Evolutionary conservation across 2,888 invertebrate genomes (phyloP).

Genomic region (Malacosoma neustria): DNA sequence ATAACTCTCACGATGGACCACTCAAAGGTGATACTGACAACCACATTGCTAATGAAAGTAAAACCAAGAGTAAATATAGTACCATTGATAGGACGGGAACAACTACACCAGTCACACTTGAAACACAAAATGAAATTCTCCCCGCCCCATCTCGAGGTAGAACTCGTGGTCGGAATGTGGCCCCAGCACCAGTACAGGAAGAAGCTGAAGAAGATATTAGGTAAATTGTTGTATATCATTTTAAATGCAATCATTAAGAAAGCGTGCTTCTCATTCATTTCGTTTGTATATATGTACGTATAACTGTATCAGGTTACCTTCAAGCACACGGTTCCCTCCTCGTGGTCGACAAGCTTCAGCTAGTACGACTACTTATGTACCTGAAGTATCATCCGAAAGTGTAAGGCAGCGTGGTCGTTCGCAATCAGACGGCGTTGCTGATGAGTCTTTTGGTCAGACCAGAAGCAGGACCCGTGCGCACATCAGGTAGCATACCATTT

Average conservation of each 20-base stretch:
- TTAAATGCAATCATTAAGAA: background rate
- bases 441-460: conserved; percentile 63
- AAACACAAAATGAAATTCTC: conserved; percentile 79
- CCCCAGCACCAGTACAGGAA: conserved; percentile 66
- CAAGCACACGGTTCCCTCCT: conserved; percentile 90
- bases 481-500: conserved; percentile 52
- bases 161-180: conserved; percentile 62
- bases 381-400: conserved; percentile 60
- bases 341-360: conserved; percentile 70
- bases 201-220: conserved; percentile 64
- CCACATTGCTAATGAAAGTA: conserved; percentile 52
- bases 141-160: conserved; percentile 61
- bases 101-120: conserved; percentile 66
- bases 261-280: conserved; percentile 27
- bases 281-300: conserved; percentile 9
- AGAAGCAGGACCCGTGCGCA: conserved; percentile 75
- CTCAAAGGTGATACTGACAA: conserved; percentile 63
- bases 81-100: conserved; percentile 63
- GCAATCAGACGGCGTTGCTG: conserved; percentile 59
- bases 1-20: conserved; percentile 78
- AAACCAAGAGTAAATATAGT: conserved; percentile 72
- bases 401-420: conserved; percentile 51
- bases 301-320: conserved; percentile 75
- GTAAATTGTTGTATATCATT: conserved; percentile 29
- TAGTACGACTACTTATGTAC: conserved; percentile 66